phyloP scores from a whole-genome alignment of 2,888 invertebrate genomes.

The Rhingia rostrata region DNA sequence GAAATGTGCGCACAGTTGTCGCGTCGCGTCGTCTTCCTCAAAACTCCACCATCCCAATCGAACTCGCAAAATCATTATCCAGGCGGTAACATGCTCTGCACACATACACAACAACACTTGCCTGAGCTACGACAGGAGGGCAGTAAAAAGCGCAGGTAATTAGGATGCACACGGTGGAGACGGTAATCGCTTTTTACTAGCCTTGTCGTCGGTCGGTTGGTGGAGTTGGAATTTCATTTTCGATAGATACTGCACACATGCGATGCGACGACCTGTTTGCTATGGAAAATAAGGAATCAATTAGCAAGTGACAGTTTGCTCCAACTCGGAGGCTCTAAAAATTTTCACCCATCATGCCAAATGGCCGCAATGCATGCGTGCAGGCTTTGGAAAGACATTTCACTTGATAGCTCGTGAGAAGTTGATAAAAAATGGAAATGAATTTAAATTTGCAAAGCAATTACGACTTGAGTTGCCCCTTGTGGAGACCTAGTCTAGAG shows the following conservation, averaged over 20 bases:
- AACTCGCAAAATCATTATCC: neutral
- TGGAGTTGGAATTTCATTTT: slow-evolving; percentile 13
- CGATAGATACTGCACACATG: slow-evolving; percentile 3
- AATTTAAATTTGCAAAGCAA: neutral
- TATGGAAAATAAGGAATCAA: slow-evolving; percentile 7
- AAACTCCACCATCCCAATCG: slow-evolving; percentile 5
- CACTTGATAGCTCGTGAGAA: neutral
- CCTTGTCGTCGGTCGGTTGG: neutral
- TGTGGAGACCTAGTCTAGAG: neutral
- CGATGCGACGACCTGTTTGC: slow-evolving; percentile 8
- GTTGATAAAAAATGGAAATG: slow-evolving; percentile 3
- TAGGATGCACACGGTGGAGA: slow-evolving; percentile 15
- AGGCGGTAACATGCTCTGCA: neutral
- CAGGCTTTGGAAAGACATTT: neutral
- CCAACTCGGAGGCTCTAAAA: neutral
- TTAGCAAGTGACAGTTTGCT: slow-evolving; percentile 20
- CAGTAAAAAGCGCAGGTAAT: slow-evolving; percentile 23
- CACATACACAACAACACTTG: neutral
- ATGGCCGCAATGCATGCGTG: neutral
- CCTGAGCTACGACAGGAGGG: neutral
- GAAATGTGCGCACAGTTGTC: slow-evolving; percentile 1
- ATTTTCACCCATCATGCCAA: neutral
- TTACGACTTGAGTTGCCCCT: neutral
- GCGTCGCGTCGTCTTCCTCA: slow-evolving; percentile 15
- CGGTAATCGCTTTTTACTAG: neutral